A percentile compares a stretch with the other conserved stretches of the same genome.
These are phyloP conservation scores for Muschampia plurimacula DNA, from an alignment of 2,888 invertebrate genomes.

Conservation along the genomic window DNA sequence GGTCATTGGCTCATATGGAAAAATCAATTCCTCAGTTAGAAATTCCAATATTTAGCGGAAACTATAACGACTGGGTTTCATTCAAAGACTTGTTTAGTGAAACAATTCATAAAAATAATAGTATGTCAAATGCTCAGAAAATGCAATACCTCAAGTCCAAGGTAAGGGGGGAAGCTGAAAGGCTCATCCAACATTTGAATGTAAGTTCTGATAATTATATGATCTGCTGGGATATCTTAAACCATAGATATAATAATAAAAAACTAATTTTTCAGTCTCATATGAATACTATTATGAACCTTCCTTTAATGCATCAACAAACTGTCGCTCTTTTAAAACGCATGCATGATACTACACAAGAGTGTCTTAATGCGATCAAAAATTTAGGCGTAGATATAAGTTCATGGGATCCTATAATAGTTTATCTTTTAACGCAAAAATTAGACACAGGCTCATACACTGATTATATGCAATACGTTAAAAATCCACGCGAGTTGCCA, in stretches of 20 bases:
- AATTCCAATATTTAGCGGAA: too few relatives aligned
- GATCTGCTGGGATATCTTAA: conserved; percentile 6
- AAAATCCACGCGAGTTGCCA: conserved; percentile 22
- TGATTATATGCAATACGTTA: conserved; percentile 12
- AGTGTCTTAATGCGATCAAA: conserved; percentile 7
- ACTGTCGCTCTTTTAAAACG: too few relatives aligned
- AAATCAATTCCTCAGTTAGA: too few relatives aligned
- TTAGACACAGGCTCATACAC: background rate
- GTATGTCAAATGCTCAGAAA: too few relatives aligned
- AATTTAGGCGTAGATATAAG: conserved; percentile 15
- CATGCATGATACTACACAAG: background rate
- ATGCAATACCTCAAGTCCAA: too few relatives aligned
- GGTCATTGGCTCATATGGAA: too few relatives aligned
- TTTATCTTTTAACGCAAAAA: conserved; percentile 7
- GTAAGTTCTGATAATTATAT: conserved; percentile 7
- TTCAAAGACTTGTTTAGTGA: too few relatives aligned
- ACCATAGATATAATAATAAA: conserved; percentile 30
- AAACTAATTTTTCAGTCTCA: conserved; percentile 41
- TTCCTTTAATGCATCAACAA: too few relatives aligned
- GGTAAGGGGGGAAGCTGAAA: too few relatives aligned
- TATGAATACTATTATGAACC: background rate
- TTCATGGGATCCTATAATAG: background rate
- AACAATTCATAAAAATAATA: too few relatives aligned
- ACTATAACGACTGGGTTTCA: too few relatives aligned
- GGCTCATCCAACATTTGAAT: background rate